These are phyloP conservation scores for Conopomorpha cramerella DNA, from an alignment of 1,140 invertebrate genomes.

Conservation along the genomic window DNA sequence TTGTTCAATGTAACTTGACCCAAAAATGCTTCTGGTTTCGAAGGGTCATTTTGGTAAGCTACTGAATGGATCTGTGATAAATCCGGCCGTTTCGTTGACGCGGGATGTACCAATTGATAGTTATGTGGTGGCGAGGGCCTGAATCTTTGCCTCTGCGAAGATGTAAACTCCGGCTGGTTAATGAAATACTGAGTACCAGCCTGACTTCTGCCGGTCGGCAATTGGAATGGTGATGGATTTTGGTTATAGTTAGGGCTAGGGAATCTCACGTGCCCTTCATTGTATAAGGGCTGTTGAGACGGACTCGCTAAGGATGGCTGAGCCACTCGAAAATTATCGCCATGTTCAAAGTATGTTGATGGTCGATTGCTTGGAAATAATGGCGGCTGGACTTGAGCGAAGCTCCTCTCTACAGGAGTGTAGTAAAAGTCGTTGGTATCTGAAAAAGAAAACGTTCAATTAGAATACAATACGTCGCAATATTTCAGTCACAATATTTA, in stretches of 20 bases:
- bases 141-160: conserved; percentile 33
- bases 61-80: conserved; percentile 44
- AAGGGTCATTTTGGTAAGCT: conserved; percentile 60
- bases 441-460: conserved; percentile 23
- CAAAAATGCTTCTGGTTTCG: conserved; percentile 63
- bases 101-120: conserved; percentile 49
- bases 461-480: background rate
- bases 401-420: conserved; percentile 48
- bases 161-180: conserved; percentile 46
- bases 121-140: conserved; percentile 46
- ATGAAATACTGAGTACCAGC: conserved; percentile 42
- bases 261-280: conserved; percentile 33
- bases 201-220: conserved; percentile 51
- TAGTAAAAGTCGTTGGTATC: conserved; percentile 50
- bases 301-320: conserved; percentile 8
- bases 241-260: conserved; percentile 49
- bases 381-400: conserved; percentile 54
- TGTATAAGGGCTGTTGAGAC: conserved; percentile 30
- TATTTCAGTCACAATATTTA: background rate
- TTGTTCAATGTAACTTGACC: conserved; percentile 64
- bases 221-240: conserved; percentile 50
- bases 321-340: conserved; percentile 32
- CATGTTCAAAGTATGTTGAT: conserved; percentile 37
- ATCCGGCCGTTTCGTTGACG: conserved; percentile 50
- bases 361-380: conserved; percentile 43